Evolutionary conservation across 2,888 invertebrate genomes (phyloP).

Genomic region (Cryptophagus acutangulus): DNA sequence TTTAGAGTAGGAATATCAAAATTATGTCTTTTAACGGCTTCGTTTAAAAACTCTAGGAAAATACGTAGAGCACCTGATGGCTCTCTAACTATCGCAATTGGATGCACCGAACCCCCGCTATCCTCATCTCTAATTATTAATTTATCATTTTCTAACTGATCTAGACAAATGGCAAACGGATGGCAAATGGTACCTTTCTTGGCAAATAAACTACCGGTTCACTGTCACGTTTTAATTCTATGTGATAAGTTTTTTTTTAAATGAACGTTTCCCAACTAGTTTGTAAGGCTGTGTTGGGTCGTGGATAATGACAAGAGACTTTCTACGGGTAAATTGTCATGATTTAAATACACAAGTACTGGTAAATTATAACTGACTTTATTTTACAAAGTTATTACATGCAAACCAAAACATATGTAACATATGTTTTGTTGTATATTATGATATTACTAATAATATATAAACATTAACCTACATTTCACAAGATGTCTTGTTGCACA

Average conservation of each 20-base stretch:
- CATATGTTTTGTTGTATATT: too few species aligned
- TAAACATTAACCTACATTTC: too few species aligned
- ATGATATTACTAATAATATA: too few species aligned
- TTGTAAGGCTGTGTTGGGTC: too few species aligned
- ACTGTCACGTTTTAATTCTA: constrained; percentile 20
- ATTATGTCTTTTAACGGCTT: constrained; percentile 19
- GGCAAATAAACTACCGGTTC: constrained; percentile 13
- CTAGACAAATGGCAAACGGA: constrained; percentile 14
- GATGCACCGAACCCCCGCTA: constrained; percentile 14
- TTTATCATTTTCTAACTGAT: constrained; percentile 13
- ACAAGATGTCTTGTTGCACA: too few species aligned
- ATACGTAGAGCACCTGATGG: constrained; percentile 23
- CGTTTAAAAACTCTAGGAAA: constrained; percentile 34
- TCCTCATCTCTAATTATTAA: constrained; percentile 10
- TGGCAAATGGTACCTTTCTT: constrained; percentile 19
- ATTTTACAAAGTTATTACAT: too few species aligned
- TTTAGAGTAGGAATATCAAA: constrained; percentile 10
- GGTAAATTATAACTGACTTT: too few species aligned
- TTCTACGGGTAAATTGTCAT: too few species aligned
- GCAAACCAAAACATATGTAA: too few species aligned
- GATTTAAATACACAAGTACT: too few species aligned
- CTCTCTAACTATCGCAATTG: constrained; percentile 20
- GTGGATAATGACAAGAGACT: too few species aligned
- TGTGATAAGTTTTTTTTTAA: constrained; percentile 18
- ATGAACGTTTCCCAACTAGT: too few species aligned